Conservation (phyloP, 2,113 vertebrate genomes). For the Antennarius striatus region DNA sequence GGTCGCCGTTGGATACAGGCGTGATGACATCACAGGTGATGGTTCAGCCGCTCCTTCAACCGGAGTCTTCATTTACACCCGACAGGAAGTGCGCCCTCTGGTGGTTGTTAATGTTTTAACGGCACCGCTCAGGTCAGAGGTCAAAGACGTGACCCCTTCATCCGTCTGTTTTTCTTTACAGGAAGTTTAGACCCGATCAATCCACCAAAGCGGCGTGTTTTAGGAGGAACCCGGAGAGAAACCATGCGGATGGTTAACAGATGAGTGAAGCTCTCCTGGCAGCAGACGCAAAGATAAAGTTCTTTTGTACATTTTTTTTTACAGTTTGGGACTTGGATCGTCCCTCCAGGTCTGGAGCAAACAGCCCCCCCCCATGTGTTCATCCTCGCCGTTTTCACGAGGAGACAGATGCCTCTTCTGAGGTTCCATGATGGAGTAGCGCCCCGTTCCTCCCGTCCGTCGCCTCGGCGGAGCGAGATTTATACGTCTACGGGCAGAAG, state of each 20-base stretch:
- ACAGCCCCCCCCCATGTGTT: background rate
- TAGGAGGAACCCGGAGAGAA: too few species aligned
- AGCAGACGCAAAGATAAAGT: background rate
- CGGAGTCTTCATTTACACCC: too few species aligned
- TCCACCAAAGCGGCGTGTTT: too few species aligned
- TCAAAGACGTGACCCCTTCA: too few species aligned
- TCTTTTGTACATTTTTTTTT: background rate
- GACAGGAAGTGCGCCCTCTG: too few species aligned
- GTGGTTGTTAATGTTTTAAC: too few species aligned
- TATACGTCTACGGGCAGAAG: conserved; percentile 48
- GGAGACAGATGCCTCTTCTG: conserved; percentile 5
- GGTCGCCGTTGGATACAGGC: too few species aligned
- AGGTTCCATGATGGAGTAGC: conserved; percentile 8
- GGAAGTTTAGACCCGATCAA: too few species aligned
- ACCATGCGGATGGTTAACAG: background rate
- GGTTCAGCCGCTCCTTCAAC: too few species aligned
- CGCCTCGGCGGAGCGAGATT: background rate
- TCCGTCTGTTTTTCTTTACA: too few species aligned
- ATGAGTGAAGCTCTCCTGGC: background rate
- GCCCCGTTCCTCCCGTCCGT: conserved; percentile 40
- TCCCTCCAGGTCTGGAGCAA: background rate
- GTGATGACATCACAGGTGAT: too few species aligned
- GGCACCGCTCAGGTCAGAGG: too few species aligned
- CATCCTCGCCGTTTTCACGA: background rate
- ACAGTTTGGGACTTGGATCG: background rate